phyloP scores from a whole-genome alignment of 1,140 invertebrate species.

The Belonocnema kinseyi region DNA sequence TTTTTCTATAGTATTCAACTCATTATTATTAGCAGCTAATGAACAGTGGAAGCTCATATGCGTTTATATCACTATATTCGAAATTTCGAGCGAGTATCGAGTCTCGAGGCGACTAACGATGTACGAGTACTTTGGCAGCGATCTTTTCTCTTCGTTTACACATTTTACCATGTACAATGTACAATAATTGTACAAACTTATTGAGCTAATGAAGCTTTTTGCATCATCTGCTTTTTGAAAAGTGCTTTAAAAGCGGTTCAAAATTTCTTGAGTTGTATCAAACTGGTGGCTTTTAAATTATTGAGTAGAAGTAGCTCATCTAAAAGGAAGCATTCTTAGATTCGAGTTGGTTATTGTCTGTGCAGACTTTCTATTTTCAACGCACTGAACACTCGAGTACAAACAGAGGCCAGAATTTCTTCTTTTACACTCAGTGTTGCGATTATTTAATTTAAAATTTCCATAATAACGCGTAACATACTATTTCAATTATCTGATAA shows the following conservation, averaged over 20 bases:
- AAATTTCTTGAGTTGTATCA: slow-evolving; percentile 13
- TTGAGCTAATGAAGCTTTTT: slow-evolving; percentile 16
- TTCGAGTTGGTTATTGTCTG: slow-evolving; percentile 12
- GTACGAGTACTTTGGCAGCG: slow-evolving; percentile 30
- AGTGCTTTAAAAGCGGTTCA: slow-evolving; percentile 13
- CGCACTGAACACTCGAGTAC: slow-evolving; percentile 20
- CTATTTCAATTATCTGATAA: too few relatives aligned
- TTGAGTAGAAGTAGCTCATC: neutral
- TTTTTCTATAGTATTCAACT: slow-evolving; percentile 1
- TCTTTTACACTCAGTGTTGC: neutral
- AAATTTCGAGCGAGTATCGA: slow-evolving; percentile 22
- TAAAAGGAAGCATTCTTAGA: slow-evolving; percentile 19
- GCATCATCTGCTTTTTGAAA: neutral
- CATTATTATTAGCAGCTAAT: slow-evolving; percentile 24
- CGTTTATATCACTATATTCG: slow-evolving; percentile 26
- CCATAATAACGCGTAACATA: too few relatives aligned
- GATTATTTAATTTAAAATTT: neutral
- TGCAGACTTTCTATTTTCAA: slow-evolving; percentile 23
- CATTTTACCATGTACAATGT: neutral
- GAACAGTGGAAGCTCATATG: neutral
- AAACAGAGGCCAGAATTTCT: neutral
- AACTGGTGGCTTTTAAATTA: slow-evolving; percentile 1
- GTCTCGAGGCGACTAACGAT: slow-evolving; percentile 12
- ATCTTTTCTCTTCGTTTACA: slow-evolving; percentile 13
- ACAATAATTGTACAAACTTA: neutral